Evolutionary conservation across 2,113 vertebrate genomes (phyloP).

Genomic region (Tyrannus savana): DNA sequence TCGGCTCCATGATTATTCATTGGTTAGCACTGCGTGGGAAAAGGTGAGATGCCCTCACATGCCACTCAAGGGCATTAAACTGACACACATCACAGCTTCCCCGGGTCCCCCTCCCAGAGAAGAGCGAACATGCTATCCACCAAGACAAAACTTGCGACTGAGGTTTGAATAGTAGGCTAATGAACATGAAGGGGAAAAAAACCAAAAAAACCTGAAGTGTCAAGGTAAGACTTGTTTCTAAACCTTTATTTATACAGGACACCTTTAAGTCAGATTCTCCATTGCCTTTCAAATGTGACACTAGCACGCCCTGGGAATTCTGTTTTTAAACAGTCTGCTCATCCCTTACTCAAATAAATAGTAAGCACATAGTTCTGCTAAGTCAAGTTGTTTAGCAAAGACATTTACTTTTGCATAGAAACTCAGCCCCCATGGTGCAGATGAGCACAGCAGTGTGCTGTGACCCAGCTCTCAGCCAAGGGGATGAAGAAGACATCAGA

Average conservation of each 20-base stretch:
- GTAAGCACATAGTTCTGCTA: neutral
- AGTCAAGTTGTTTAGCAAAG: neutral
- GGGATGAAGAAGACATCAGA: neutral
- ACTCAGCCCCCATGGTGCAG: neutral
- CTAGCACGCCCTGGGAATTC: neutral
- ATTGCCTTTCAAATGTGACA: slow-evolving; percentile 43
- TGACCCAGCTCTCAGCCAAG: neutral
- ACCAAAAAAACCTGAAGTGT: neutral
- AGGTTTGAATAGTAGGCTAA: neutral
- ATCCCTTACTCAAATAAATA: slow-evolving; percentile 12
- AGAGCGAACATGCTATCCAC: neutral
- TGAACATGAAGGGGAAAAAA: neutral
- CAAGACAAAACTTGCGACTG: neutral
- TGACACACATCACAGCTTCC: neutral
- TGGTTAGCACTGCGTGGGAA: neutral
- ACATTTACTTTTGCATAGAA: neutral
- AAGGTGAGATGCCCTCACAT: neutral
- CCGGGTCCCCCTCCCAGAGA: neutral
- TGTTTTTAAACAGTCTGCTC: neutral
- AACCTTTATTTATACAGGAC: slow-evolving; percentile 41
- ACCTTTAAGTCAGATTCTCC: slow-evolving; percentile 24
- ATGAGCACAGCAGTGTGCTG: neutral
- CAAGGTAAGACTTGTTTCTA: neutral
- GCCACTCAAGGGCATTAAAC: neutral
- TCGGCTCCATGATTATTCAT: neutral